Evolutionary conservation across 2,797 vertebrate species (phyloP), one percentile per base, ranked within the genome.

Genomic region (Coilia nasus): DNA sequence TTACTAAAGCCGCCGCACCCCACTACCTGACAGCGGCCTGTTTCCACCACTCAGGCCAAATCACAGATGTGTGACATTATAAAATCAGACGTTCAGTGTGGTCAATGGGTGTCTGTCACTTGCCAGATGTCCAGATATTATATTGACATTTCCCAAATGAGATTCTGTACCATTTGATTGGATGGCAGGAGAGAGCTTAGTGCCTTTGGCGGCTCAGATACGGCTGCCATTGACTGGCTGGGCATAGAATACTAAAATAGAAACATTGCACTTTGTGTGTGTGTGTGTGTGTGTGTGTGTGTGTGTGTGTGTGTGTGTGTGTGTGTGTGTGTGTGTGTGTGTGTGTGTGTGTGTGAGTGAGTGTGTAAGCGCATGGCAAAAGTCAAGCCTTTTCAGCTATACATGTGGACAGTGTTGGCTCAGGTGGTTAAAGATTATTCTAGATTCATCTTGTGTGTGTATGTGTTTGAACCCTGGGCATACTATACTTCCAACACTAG

Each of bases 61-160:
- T 81, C 82, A 75, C 59, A 83, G 85, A 60, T 82, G 82, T 84
- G 86, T 86, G 84, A 81, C 84, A 82, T 86, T 86, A 85, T 87
- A 81, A 85, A 87, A 83, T 67, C 54, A 44, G 60, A 83, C 67
- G 62, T 78, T 9, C 85, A 80, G 23, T 71, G 57, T 82, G 86
- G 87, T 86, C 86, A 47, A 84, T 86, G 67, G 25, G 82, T 86
- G 87, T 86, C 89, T 86, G 83, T 86, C 88, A 85, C 84, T 87
- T 86, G 82, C 86, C 82, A 80, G 84, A 82, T 86, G 84, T 83
- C 84, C 89, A 91, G 80, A 90, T 91, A 90, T 92, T 64, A 89
- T 91, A 90, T 91, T 89, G 91, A 87, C 90, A 90, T 90, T 90
- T 90, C 85, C 87, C 86, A 88, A 88, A 91, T 90, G 86, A 89